Conservation (phyloP, 2,888 invertebrate genomes). For the Antheraea assamensis region DNA sequence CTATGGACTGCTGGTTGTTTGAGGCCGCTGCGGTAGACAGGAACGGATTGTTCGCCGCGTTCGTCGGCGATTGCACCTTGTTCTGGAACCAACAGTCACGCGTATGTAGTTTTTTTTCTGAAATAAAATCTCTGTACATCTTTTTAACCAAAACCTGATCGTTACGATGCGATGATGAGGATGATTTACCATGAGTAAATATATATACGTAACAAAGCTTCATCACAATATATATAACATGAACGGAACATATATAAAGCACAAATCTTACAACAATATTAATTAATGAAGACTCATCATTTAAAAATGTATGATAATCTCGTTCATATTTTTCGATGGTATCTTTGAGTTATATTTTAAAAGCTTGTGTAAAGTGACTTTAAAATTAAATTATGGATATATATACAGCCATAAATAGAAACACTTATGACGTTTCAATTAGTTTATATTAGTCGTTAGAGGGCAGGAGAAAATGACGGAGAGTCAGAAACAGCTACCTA, state of each 20-base stretch:
- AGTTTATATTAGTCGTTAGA: no score
- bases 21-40: slow-evolving; percentile 86
- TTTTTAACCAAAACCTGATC: background rate
- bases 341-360: no score
- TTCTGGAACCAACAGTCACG: slow-evolving; percentile 59
- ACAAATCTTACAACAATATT: no score
- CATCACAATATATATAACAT: background rate
- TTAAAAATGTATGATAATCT: background rate
- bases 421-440: no score
- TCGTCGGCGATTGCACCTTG: slow-evolving; percentile 90
- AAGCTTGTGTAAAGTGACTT: no score
- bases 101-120: no score
- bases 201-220: no score
- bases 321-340: background rate
- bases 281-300: background rate
- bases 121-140: background rate
- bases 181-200: background rate
- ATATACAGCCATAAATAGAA: no score
- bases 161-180: background rate
- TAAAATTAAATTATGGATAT: no score
- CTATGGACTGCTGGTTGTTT: slow-evolving; percentile 80
- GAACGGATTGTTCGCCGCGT: slow-evolving; percentile 92
- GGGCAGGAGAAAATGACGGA: background rate
- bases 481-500: background rate
- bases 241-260: background rate